Evolutionary conservation across 2,797 vertebrate species (phyloP).

Genomic region (Oryzias dopingdopingensis): DNA sequence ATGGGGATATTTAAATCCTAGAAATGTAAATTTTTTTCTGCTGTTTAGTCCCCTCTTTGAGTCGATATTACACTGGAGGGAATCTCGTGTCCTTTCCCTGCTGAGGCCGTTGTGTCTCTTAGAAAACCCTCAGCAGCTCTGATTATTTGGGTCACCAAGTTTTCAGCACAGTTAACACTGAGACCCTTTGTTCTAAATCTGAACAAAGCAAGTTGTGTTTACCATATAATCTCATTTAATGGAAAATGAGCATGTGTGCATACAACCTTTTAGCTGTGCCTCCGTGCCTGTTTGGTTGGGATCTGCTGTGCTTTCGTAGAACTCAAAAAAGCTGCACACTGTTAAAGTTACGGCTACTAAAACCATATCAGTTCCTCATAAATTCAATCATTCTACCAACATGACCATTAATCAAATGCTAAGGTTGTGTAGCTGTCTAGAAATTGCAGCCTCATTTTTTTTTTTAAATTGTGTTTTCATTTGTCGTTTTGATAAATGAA

Average conservation of each 20-base stretch:
- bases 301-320: slow-evolving; percentile 10
- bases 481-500: too few species aligned
- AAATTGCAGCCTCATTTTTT: too few species aligned
- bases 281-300: slow-evolving; percentile 10
- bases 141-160: slow-evolving; percentile 4
- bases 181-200: slow-evolving; percentile 1
- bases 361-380: too few species aligned
- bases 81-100: too few species aligned
- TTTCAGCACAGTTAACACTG: slow-evolving; percentile 1
- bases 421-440: too few species aligned
- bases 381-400: background rate
- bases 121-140: background rate
- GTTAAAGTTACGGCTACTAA: background rate
- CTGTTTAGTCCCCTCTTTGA: too few species aligned
- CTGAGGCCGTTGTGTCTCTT: background rate
- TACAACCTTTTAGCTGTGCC: slow-evolving; percentile 16
- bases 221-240: slow-evolving; percentile 26
- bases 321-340: background rate
- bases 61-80: too few species aligned
- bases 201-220: slow-evolving; percentile 16
- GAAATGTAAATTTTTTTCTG: too few species aligned
- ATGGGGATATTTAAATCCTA: background rate
- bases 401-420: background rate
- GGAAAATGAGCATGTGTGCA: slow-evolving; percentile 14
- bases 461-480: too few species aligned